These are phyloP conservation scores for Morone saxatilis DNA, from an alignment of 2,113 vertebrate species.

Conservation along the genomic window DNA sequence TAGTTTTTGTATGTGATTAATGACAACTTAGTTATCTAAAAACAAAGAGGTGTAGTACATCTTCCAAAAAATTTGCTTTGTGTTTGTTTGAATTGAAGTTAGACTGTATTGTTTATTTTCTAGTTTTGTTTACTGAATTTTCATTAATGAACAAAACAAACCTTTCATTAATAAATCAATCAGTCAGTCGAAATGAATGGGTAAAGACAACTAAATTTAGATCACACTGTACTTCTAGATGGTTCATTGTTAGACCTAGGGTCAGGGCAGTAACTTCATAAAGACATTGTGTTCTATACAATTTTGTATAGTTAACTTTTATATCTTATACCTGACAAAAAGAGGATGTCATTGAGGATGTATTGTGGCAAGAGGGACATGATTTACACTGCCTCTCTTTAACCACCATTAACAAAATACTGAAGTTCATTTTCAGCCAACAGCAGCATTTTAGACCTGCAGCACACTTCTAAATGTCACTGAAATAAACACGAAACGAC, in stretches of 20 bases:
- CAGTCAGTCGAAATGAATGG: not conserved
- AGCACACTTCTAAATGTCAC: not conserved
- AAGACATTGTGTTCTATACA: not conserved
- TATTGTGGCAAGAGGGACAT: not conserved
- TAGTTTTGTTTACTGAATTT: not conserved
- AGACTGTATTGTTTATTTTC: not conserved
- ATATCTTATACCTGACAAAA: not conserved
- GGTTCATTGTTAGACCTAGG: not conserved
- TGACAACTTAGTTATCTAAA: not conserved
- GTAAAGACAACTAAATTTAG: not conserved
- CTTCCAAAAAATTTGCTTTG: not conserved
- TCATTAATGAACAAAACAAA: too few species aligned
- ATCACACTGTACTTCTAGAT: not conserved
- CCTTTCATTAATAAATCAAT: not conserved
- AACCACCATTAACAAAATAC: not conserved
- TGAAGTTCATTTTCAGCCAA: not conserved
- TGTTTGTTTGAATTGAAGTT: not conserved
- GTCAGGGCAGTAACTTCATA: not conserved
- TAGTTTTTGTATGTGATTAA: not conserved
- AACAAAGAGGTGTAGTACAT: not conserved
- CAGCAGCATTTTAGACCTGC: not conserved
- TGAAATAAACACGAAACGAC: not conserved
- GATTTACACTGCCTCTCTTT: not conserved
- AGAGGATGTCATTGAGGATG: not conserved
- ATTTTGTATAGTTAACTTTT: not conserved